These are phyloP conservation scores for Catamblyrhynchus diadema DNA, from an alignment of 2,797 vertebrate species.

Conservation along the genomic window DNA sequence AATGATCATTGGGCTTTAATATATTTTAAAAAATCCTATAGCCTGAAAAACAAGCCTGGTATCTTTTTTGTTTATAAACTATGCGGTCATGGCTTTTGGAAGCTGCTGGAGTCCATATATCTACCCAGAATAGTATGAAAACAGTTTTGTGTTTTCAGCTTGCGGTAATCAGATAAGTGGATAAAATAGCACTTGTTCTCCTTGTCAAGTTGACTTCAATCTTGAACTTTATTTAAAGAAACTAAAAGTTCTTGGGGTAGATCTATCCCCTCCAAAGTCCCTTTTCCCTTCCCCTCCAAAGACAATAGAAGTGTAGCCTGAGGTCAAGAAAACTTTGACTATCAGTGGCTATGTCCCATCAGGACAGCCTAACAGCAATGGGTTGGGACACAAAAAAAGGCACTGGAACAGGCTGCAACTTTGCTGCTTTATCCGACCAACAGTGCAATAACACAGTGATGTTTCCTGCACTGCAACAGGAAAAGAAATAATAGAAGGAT, in stretches of 20 bases:
- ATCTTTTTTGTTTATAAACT: neutral
- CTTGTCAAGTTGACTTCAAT: neutral
- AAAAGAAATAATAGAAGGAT: neutral
- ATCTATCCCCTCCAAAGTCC: fast-evolving
- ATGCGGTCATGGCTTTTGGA: neutral
- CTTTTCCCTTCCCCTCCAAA: neutral
- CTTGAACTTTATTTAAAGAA: neutral
- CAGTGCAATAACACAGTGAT: neutral
- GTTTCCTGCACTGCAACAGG: neutral
- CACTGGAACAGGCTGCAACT: neutral
- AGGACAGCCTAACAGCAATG: neutral
- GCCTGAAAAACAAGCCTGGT: neutral
- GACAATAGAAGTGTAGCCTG: neutral
- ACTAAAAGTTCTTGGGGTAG: neutral
- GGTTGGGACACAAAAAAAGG: neutral
- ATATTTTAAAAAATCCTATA: neutral
- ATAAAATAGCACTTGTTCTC: neutral
- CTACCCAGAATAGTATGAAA: neutral
- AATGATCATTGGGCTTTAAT: constrained; percentile 41
- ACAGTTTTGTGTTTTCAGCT: neutral
- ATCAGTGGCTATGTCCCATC: neutral
- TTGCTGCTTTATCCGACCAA: neutral
- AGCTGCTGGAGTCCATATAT: neutral
- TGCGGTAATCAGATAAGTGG: neutral
- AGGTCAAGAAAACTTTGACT: neutral